These are phyloP conservation scores for Anolis sagrei DNA, from an alignment of 2,113 vertebrate species.

Conservation along the genomic window DNA sequence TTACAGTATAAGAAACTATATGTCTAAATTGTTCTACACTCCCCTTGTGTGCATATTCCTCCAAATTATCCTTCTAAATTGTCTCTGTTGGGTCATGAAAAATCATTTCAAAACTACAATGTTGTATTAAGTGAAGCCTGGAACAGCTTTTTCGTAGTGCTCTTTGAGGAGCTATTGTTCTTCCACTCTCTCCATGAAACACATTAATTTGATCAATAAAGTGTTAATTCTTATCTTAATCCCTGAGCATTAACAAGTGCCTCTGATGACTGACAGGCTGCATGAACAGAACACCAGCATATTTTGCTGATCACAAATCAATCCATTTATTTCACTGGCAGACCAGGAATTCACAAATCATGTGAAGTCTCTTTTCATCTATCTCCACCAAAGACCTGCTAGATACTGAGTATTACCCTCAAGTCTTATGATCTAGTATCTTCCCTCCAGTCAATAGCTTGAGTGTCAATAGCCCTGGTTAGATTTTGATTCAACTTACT, in stretches of 20 bases:
- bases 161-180: not conserved
- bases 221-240: slow-evolving; percentile 12
- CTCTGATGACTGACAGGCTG: not conserved
- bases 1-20: slow-evolving; percentile 28
- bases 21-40: slow-evolving; percentile 9
- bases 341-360: not conserved
- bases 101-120: slow-evolving; percentile 30
- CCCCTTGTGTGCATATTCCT: not conserved
- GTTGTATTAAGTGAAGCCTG: slow-evolving; percentile 18
- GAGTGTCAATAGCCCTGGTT: no score
- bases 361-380: not conserved
- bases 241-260: not conserved
- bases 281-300: not conserved
- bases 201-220: slow-evolving; percentile 41
- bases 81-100: slow-evolving; percentile 33
- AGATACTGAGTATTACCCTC: no score
- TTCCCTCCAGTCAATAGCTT: no score
- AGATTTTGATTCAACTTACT: no score
- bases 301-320: not conserved
- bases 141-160: slow-evolving; percentile 34
- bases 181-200: not conserved
- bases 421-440: no score
- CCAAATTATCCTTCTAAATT: slow-evolving; percentile 35
- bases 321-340: no score
- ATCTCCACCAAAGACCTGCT: no score